A percentile compares a stretch with the other conserved stretches of the same genome.
Evolutionary conservation across 2,888 invertebrate species (phyloP).

Genomic region (Trachelus stipa): DNA sequence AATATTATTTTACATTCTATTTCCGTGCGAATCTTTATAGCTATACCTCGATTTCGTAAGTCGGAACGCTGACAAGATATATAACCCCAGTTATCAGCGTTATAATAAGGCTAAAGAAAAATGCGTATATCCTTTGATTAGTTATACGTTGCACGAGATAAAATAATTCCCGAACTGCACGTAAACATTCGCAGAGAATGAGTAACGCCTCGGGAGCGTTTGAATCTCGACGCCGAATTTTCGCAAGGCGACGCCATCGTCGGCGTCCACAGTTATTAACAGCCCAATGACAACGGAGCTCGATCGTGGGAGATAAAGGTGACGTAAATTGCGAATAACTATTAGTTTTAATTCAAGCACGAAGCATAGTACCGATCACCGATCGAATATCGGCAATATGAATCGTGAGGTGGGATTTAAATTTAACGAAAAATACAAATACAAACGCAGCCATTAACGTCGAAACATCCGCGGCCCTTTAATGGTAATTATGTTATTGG

Average conservation of each 20-base stretch:
- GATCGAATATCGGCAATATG: neutral
- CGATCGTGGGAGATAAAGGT: neutral
- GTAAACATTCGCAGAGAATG: neutral
- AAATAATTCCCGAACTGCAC: neutral
- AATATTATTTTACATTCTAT: neutral
- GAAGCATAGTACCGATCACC: neutral
- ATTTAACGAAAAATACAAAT: neutral
- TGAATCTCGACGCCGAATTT: neutral
- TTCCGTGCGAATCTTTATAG: neutral
- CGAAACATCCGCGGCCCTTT: neutral
- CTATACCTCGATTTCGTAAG: neutral
- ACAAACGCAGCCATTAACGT: neutral
- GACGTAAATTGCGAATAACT: neutral
- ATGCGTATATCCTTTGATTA: neutral
- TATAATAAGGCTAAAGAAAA: neutral
- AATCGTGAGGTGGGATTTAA: neutral
- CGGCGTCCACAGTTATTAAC: neutral
- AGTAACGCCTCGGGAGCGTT: neutral
- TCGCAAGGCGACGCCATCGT: neutral
- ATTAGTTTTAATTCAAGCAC: neutral
- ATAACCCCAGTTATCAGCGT: neutral
- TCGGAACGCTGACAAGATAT: neutral
- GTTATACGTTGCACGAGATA: neutral
- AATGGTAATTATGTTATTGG: neutral
- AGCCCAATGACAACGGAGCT: neutral